phyloP scores from a whole-genome alignment of 1,140 invertebrate species.

The Laodelphax striatellus region DNA sequence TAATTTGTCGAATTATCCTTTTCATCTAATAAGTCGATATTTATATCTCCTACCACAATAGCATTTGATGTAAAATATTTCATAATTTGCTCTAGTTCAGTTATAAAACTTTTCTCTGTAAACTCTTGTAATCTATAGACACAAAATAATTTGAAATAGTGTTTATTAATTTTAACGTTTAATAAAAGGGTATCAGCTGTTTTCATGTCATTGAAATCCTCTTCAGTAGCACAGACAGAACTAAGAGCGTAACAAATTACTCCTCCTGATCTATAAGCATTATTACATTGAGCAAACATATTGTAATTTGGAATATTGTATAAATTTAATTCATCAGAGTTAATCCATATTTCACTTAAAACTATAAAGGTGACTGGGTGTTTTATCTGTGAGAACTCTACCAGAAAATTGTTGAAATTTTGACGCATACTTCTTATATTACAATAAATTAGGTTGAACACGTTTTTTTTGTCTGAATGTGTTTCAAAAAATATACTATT shows the following conservation, averaged over 20 bases:
- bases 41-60: slow-evolving; percentile 2
- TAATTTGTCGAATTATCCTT: neutral
- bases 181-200: slow-evolving; percentile 2
- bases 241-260: neutral
- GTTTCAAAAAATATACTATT: too few species aligned
- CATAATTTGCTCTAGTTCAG: neutral
- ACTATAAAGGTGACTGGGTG: too few species aligned
- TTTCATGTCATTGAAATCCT: neutral
- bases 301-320: too few species aligned
- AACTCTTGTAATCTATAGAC: neutral
- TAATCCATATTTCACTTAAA: neutral
- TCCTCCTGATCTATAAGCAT: neutral
- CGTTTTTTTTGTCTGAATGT: too few species aligned
- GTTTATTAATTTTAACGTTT: neutral
- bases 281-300: neutral
- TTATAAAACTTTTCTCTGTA: neutral
- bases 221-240: neutral
- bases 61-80: neutral
- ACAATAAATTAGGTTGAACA: neutral
- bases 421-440: neutral
- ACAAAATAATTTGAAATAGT: too few species aligned
- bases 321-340: neutral
- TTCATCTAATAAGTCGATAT: neutral
- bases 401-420: neutral
- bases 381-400: too few species aligned